Base-by-base conservation (phyloP, 2,113 vertebrate species). In the Osmerus eperlanus region DNA sequence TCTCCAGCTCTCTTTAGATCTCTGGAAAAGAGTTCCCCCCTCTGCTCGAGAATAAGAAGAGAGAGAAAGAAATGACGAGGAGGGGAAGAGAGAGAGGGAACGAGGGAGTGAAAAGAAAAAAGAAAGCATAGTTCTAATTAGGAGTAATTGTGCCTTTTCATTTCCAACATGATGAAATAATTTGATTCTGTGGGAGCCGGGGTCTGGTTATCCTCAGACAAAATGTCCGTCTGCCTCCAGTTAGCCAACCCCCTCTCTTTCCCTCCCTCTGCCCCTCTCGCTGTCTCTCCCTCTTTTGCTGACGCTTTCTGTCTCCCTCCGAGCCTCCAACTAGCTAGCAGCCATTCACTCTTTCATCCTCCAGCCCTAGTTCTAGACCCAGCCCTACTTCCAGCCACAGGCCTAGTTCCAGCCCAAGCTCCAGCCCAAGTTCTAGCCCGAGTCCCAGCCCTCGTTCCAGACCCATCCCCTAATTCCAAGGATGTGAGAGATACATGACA, bases 141-240 rank as follows among this genome's bases (percentile, higher is more conserved):
- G 93, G 94, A 96, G 94, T 97, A 98, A 98, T 98, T 98, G 96
- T 93, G 95, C 93, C 95, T 96, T 98, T 97, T 98, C 95, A 97
- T 97, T 98, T 96, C 94, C 94, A 96, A 95, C 96, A 97, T 97
- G 95, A 98, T 97, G 96, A 97, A 98, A 98, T 98, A 96, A 98
- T 98, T 97, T 97, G 95, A 97, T 95, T 95, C 95, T 94, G 96
- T 96, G 97, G 94, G 94, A 94, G 92, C 93, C 90, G 93, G 94
- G 95, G 92, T 96, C 96, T 98, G 96, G 94, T 94, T 98, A 95
- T 94, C 90, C 95, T 98, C 96, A 98, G 92, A 96, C 95, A 96
- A 87, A 95, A 96, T 95, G 94, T 91, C 92, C 92, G 95, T 93
- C 95, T 94, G 94, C 93, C 91, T 92, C 83, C 92, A 95, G 94